phyloP scores from a whole-genome alignment of 2,888 invertebrate species.

The Barypeithes pellucidus region DNA sequence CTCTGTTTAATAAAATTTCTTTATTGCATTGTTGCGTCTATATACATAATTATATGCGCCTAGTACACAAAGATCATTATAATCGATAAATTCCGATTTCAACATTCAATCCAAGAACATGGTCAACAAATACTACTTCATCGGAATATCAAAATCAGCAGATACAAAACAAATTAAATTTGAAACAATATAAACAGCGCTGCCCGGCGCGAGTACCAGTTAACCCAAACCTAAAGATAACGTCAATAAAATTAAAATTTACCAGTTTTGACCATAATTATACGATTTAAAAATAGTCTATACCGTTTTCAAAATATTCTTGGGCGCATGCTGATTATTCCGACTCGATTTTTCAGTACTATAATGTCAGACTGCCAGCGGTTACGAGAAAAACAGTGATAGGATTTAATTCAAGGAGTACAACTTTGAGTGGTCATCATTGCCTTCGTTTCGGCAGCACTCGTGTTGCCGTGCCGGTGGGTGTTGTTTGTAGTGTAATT shows the following conservation, averaged over 20 bases:
- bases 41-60: too few species aligned
- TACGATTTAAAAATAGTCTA: constrained; percentile 1
- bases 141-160: constrained; percentile 1
- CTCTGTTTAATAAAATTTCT: too few species aligned
- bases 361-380: neutral
- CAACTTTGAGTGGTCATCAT: constrained; percentile 35
- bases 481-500: constrained; percentile 31
- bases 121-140: neutral
- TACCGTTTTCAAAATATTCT: constrained; percentile 18
- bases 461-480: constrained; percentile 29
- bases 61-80: neutral
- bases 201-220: neutral
- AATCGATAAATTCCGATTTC: too few species aligned
- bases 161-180: constrained; percentile 9
- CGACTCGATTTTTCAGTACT: constrained; percentile 10
- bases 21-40: too few species aligned
- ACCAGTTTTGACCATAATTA: neutral
- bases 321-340: constrained; percentile 4
- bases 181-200: constrained; percentile 9
- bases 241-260: neutral
- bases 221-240: constrained; percentile 14
- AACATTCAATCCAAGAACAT: constrained; percentile 7
- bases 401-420: constrained; percentile 45
- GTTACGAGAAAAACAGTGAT: constrained; percentile 16
- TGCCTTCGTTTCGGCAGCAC: constrained; percentile 1